phyloP scores from a whole-genome alignment of 2,888 invertebrate species.

The Automeris io region DNA sequence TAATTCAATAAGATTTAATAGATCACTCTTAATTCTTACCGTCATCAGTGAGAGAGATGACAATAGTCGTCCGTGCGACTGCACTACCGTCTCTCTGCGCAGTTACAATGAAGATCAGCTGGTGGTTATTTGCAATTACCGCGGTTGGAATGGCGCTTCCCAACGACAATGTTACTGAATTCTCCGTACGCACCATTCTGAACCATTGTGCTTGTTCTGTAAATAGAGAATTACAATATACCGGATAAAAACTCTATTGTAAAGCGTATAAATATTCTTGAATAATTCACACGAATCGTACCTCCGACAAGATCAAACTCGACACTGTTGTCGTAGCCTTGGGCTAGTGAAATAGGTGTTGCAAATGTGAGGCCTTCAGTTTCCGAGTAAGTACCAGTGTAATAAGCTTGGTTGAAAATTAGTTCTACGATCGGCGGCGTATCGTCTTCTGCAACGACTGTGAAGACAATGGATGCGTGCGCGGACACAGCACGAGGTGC shows the following conservation, averaged over 20 bases:
- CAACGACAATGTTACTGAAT: slow-evolving; percentile 15
- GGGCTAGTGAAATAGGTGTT: slow-evolving; percentile 12
- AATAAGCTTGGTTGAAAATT: slow-evolving; percentile 14
- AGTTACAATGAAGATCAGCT: slow-evolving; percentile 19
- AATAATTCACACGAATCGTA: no score
- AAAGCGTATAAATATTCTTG: neutral
- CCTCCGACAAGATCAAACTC: slow-evolving; percentile 13
- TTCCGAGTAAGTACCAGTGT: slow-evolving; percentile 15
- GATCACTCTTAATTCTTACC: no score
- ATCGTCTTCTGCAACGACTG: neutral
- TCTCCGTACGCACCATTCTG: slow-evolving; percentile 6
- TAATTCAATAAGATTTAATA: no score
- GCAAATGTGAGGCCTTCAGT: slow-evolving; percentile 11
- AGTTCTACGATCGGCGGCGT: slow-evolving; percentile 1
- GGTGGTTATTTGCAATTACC: slow-evolving; percentile 18
- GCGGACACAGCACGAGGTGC: neutral
- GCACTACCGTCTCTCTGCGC: slow-evolving; percentile 14
- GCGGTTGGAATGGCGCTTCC: slow-evolving; percentile 21
- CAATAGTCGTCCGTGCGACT: slow-evolving; percentile 17
- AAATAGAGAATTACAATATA: neutral
- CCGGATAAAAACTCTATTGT: no score
- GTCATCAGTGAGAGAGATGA: slow-evolving; percentile 14
- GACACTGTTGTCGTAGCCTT: slow-evolving; percentile 11
- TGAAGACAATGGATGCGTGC: neutral
- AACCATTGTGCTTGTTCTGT: slow-evolving; percentile 15